Evolutionary conservation across 2,888 invertebrate species (phyloP), one percentile per base, ranked within the genome.

Genomic region (Ornithoptera alexandrae): DNA sequence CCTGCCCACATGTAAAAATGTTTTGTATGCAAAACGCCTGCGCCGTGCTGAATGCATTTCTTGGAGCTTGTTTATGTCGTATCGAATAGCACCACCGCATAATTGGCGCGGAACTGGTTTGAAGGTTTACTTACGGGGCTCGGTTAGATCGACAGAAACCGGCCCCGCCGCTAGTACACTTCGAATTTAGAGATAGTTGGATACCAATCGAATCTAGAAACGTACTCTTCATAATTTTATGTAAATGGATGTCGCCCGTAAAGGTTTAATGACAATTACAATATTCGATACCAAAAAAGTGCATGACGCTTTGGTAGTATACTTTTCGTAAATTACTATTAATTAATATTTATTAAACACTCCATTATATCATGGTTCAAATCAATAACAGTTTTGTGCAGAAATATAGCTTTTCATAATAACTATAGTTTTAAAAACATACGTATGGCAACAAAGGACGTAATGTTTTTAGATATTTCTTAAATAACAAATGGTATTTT

Each of bases 121-220:
- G 67, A 71, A 72, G 60, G 72, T 59, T 71, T 63, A 69, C 68
- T 72, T 73, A 70, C 74, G 68, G 68, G 68, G 67, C 69, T 70
- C 72, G 70, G 72, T 75, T 77, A 76, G 76, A 72, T 74, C 76
- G 77, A 75, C 78, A 74, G 74, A 74, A 81, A 87, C 87, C 85
- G 85, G 86, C 83, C 75, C 72, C 75, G 73, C 72, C 77, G 73
- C 75, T 74, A 74, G 75, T 74, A 73, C 77, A 78, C 81, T 80
- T 82, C 81, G 81, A 81, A 83, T 83, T 83, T 78, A 83, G 81
- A 82, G 84, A 84, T 81, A 79, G 76, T 77, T 74, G 78, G 76
- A 77, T 79, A 79, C 77, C 76, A 75, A 75, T 72, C 58, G 53
- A 67, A 65, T 56, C 65, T n/a, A 66, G 46, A 62, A 57, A 68